Base-by-base conservation (phyloP, 2,797 vertebrate species). In the Leptoclinus maculatus region DNA sequence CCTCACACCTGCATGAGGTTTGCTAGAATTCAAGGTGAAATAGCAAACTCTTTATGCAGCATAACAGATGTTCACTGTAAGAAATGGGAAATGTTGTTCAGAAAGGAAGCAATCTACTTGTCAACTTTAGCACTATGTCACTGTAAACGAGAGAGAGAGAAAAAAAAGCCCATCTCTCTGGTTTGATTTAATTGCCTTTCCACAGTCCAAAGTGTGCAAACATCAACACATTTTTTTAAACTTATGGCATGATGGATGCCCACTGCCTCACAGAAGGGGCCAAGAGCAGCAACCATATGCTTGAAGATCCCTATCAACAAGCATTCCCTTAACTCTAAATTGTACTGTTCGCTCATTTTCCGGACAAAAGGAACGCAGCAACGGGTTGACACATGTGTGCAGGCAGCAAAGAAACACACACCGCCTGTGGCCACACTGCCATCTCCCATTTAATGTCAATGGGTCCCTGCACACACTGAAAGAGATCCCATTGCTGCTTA, bases 401-500 rank as follows among this genome's bases (percentile, higher is more conserved):
- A 39, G n/a, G 47, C 67, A 74, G 39, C 64, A 58, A 4, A 17
- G 73, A 47, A 47, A 71, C 56, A 75, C 68, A 74, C 51, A 78
- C 11, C 2, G 70, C 79, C 80, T 60, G 54, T 74, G 78, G 79
- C 71, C 70, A 58, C 17, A 3, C 38, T 74, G 80, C 78, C 79
- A 66, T 72, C 71, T 80, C 76, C 78, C 41, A 57, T 85, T 78
- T 83, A 71, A 79, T 76, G 79, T 80, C 78, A 82, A 23, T 41
- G 41, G 67, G 59, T 76, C 65, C 70, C 45, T 60, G 57, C 59
- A n/a, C 74, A 71, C 57, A 8, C 47, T 73, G 59, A 79, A 72
- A 72, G 79, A 39, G 64, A 88, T 78, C 84, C 82, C 75, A 71
- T 45, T 23, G 60, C 82, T 88, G 56, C 83, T 92, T 62, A 87